Evolutionary conservation across 2,888 invertebrate genomes (phyloP), one percentile per base, ranked within the genome.

Genomic region (Argynnis bischoffii): DNA sequence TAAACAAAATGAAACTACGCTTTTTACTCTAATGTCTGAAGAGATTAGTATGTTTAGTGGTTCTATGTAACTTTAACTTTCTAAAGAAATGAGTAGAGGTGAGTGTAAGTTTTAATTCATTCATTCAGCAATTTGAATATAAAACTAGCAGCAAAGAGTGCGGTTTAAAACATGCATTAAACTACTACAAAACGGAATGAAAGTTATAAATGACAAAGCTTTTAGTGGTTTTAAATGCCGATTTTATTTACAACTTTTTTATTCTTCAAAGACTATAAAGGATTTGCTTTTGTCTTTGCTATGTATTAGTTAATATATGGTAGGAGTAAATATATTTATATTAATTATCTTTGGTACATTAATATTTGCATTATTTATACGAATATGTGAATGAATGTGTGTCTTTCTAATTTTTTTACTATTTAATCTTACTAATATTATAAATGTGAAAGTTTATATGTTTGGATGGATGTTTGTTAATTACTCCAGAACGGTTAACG

Each of bases 41-140:
- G 63, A 55, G 61, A 70, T 67, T 67, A 70, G 67, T 14, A 63
- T 65, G 59, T 55, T 67, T 70, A 67, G 61, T 46, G 50, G 65
- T 70, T 65, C 55, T 50, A 67, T 63, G 47, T 55, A 65, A 67
- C 50, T 51, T 61, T 56, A 61, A 67, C 56, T 70, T 66, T 50
- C 48, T 14, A 67, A 59, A 67, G 65, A 67, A 63, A 70, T 63
- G 61, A 70, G 55, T 63, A 48, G 26, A 59, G 67, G 64, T 67
- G 64, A 70, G 64, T 61, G 65, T 63, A 67, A 70, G 65, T 70
- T 67, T 70, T 70, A 70, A 70, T 70, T 70, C 64, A 67, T 70
- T 70, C 67, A 63, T 61, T 65, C 54, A 21, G 50, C 63, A 65
- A 67, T 67, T 57, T 70, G 61, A 67, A 70, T 67, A 65, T 65